Evolutionary conservation across 2,888 invertebrate species (phyloP), one percentile per base, ranked within the genome.

Genomic region (Lithophane socia): DNA sequence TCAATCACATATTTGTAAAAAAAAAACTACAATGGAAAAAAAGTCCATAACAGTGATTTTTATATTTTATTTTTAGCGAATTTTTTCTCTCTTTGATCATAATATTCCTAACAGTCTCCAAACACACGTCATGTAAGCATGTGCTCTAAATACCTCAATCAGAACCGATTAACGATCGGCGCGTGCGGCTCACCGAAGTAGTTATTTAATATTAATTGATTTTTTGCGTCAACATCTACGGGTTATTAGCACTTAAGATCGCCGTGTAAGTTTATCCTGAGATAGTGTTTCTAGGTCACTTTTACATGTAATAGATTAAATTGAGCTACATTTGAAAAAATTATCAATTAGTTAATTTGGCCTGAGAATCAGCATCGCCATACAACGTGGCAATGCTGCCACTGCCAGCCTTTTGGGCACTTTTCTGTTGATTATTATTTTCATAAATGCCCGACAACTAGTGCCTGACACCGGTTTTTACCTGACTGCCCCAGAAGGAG

Each of bases 111-210:
- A 3, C 5, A 67, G 16, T 13, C n/a, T 54, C 37, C 56, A n/a
- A 56, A 69, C 42, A 63, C 12, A 42, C 54, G 13, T 68, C 74
- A 67, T 21, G 63, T 58, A 79, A 49, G 64, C 64, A 65, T 79
- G 69, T 76, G 83, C 74, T 85, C 88, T 68, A 85, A 82, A 87
- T 85, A 83, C 80, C 77, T 77, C 80, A 76, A 84, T 86, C 82
- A 81, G 44, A 69, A 76, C 66, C 79, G 82, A 86, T 88, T 83
- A 84, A 74, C 73, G 79, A 81, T 60, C 70, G 73, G 73, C 86
- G 79, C 71, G 82, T 88, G 82, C 75, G 65, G 63, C 69, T 68
- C 61, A 37, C 64, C 60, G n/a, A 60, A 60, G 56, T 82, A 75
- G 79, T 83, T 82, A 82, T 80, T 87, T 76, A 79, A 82, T 78